A percentile compares a stretch with the other conserved stretches of the same genome.
phyloP scores from a whole-genome alignment of 2,113 vertebrate genomes.

The Calypte anna region DNA sequence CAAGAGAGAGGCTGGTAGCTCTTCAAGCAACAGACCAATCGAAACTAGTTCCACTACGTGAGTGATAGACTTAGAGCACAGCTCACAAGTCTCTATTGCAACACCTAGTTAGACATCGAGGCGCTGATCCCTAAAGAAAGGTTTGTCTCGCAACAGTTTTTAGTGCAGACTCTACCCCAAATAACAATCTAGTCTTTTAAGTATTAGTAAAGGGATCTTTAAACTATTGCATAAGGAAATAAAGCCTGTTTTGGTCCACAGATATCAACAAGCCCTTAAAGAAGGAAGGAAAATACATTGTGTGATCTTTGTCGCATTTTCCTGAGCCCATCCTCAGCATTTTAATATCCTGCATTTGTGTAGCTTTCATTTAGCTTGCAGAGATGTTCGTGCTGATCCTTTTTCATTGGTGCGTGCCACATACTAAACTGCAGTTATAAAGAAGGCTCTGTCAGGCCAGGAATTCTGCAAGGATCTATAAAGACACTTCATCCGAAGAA shows the following conservation, averaged over 20 bases:
- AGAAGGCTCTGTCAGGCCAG: background rate
- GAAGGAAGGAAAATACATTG: background rate
- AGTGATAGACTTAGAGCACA: no score
- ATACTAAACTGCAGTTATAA: background rate
- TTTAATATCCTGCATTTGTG: background rate
- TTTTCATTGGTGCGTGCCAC: background rate
- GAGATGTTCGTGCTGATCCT: background rate
- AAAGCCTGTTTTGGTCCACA: background rate
- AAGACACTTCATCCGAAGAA: background rate
- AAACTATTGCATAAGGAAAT: background rate
- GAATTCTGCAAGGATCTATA: background rate
- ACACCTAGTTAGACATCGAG: no score
- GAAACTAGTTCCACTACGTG: no score
- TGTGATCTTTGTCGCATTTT: background rate
- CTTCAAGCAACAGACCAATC: no score
- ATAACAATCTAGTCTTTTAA: background rate
- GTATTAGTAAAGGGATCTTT: background rate
- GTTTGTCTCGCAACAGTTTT: background rate
- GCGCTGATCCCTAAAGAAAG: no score
- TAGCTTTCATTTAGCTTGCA: background rate
- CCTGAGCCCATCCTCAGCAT: background rate
- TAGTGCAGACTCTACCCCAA: background rate
- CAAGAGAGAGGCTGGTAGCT: no score
- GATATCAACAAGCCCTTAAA: background rate
- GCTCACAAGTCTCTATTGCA: no score